Evolutionary conservation across 2,113 vertebrate species (phyloP).

Genomic region (Trichomycterus rosablanca): DNA sequence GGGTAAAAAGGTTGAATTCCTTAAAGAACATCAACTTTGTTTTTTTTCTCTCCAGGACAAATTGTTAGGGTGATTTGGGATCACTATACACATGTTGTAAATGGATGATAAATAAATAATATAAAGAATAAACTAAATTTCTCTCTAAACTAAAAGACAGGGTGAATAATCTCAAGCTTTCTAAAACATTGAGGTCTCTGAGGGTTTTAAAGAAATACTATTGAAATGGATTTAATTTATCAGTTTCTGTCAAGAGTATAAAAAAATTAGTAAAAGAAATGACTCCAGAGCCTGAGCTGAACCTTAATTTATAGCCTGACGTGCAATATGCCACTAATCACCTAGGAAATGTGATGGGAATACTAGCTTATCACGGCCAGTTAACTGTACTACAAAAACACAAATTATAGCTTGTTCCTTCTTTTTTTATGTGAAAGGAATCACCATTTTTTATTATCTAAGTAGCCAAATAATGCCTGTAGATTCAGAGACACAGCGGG

Average conservation of each 20-base stretch:
- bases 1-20: conserved; percentile 8
- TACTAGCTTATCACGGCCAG: conserved; percentile 39
- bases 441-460: conserved; percentile 48
- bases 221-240: too few relatives aligned
- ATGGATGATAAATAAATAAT: not conserved
- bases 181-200: not conserved
- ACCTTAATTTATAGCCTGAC: conserved; percentile 37
- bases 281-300: too few relatives aligned
- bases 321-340: conserved; percentile 54
- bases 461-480: conserved; percentile 33
- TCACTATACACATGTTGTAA: not conserved
- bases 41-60: not conserved
- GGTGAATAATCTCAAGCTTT: conserved; percentile 11
- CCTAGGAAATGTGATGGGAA: conserved; percentile 59
- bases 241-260: too few relatives aligned
- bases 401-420: conserved; percentile 53
- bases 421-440: conserved; percentile 36
- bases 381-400: conserved; percentile 58
- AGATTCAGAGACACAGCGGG: conserved; percentile 6
- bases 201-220: too few relatives aligned
- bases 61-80: conserved; percentile 1
- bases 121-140: not conserved
- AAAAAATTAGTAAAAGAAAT: too few relatives aligned
- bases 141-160: not conserved
- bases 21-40: conserved; percentile 5